Conservation (phyloP, 2,113 vertebrate genomes). For the Oryzias melastigma region DNA sequence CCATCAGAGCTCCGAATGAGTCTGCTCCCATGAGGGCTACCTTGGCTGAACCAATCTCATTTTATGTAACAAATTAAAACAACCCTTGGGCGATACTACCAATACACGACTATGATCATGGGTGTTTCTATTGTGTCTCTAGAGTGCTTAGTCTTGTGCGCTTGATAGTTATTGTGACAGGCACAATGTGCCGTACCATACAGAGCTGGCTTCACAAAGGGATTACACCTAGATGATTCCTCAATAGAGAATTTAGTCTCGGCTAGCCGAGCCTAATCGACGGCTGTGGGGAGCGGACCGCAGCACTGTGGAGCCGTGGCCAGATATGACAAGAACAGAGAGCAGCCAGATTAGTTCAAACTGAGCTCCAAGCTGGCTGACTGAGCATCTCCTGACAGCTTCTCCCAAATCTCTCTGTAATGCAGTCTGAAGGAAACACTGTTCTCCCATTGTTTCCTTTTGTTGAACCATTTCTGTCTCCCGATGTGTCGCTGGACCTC, state of each 20-base stretch:
- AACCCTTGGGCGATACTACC: slow-evolving; percentile 16
- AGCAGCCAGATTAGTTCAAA: slow-evolving; percentile 57
- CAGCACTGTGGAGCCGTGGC: slow-evolving; percentile 37
- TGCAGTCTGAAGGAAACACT: slow-evolving; percentile 51
- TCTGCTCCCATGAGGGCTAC: slow-evolving; percentile 2
- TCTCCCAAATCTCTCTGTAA: slow-evolving; percentile 57
- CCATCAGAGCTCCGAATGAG: background rate
- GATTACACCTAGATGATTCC: slow-evolving; percentile 68
- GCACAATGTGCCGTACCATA: slow-evolving; percentile 35
- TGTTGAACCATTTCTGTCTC: slow-evolving; percentile 15
- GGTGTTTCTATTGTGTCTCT: slow-evolving; percentile 21
- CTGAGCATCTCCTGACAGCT: slow-evolving; percentile 50
- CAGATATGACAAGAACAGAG: slow-evolving; percentile 66
- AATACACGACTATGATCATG: background rate
- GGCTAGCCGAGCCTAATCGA: slow-evolving; percentile 52
- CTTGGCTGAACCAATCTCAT: slow-evolving; percentile 28
- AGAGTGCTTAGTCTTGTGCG: slow-evolving; percentile 33
- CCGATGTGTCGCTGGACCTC: slow-evolving; percentile 15
- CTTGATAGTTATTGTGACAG: slow-evolving; percentile 41
- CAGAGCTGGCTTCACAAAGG: slow-evolving; percentile 55
- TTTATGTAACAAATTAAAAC: slow-evolving; percentile 37
- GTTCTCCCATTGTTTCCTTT: slow-evolving; percentile 36
- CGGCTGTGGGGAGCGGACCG: slow-evolving; percentile 44
- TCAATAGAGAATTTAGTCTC: slow-evolving; percentile 61
- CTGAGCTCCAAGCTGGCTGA: slow-evolving; percentile 49